Evolutionary conservation across 1,140 invertebrate species (phyloP).

Genomic region (Temnothorax curvispinosus): DNA sequence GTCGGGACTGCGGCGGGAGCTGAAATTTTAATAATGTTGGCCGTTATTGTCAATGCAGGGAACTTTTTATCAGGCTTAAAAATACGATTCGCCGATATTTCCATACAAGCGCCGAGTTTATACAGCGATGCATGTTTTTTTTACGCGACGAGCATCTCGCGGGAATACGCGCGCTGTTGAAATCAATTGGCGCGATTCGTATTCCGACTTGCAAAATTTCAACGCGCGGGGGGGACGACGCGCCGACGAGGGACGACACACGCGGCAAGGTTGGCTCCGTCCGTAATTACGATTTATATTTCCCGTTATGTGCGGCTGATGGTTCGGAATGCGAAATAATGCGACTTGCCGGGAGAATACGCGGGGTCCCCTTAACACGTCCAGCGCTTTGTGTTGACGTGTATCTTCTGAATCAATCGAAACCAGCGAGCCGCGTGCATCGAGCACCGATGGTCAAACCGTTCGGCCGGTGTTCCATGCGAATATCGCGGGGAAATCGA

Average conservation of each 20-base stretch:
- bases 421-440: conserved; percentile 45
- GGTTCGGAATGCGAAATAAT: conserved; percentile 42
- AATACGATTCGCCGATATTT: conserved; percentile 23
- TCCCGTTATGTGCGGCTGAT: conserved; percentile 25
- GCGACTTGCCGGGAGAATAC: neutral
- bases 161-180: conserved; percentile 31
- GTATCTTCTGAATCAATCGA: conserved; percentile 51
- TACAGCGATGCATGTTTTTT: conserved; percentile 40
- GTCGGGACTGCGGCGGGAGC: too few relatives aligned
- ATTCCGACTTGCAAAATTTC: conserved; percentile 27
- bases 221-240: neutral
- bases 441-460: conserved; percentile 47
- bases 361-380: conserved; percentile 9
- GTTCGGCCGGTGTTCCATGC: conserved; percentile 10
- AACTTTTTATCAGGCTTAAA: conserved; percentile 32
- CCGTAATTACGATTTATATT: conserved; percentile 41
- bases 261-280: conserved; percentile 6
- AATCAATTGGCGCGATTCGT: conserved; percentile 39
- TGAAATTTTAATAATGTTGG: conserved; percentile 34
- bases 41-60: conserved; percentile 15
- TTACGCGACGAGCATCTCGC: conserved; percentile 33
- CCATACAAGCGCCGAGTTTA: conserved; percentile 35
- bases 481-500: conserved; percentile 46
- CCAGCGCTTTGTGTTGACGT: conserved; percentile 10
- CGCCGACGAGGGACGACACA: neutral